Percentiles rank a stretch among this genome's conserved stretches.
phyloP scores from a whole-genome alignment of 2,797 vertebrate genomes.

The Acropternis orthonyx region DNA sequence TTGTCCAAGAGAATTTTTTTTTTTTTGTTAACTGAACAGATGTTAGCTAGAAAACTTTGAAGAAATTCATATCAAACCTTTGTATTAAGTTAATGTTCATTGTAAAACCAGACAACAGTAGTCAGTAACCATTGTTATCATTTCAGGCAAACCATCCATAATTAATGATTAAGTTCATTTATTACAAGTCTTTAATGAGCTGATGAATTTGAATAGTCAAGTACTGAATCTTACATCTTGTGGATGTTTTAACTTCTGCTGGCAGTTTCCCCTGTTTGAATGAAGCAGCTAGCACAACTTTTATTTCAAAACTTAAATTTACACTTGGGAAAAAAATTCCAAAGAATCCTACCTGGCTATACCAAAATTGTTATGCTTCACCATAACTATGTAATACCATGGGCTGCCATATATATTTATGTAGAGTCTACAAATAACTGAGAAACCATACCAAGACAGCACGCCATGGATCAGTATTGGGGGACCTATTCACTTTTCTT shows the following conservation, averaged over 20 bases:
- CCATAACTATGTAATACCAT: not conserved
- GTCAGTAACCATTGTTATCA: not conserved
- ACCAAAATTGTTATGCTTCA: not conserved
- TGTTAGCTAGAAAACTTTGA: not conserved
- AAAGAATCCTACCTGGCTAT: not conserved
- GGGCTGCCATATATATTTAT: not conserved
- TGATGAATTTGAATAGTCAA: not conserved
- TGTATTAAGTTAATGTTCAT: not conserved
- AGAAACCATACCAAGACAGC: not conserved
- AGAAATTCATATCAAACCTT: not conserved
- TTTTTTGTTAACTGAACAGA: not conserved
- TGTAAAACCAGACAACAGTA: not conserved
- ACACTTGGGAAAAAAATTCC: not conserved
- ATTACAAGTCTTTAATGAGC: not conserved
- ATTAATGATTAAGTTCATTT: not conserved
- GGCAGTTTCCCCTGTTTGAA: not conserved
- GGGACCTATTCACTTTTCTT: not conserved
- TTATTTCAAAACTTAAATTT: not conserved
- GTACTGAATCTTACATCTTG: not conserved
- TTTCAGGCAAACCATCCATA: not conserved
- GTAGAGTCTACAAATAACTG: not conserved
- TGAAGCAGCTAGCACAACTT: not conserved
- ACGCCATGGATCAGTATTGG: accelerated
- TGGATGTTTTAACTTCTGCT: not conserved
- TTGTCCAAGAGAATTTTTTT: not conserved